Evolutionary conservation across 1,140 invertebrate genomes (phyloP), one percentile per base, ranked within the genome.

Genomic region (Macrocentrus cingulum): DNA sequence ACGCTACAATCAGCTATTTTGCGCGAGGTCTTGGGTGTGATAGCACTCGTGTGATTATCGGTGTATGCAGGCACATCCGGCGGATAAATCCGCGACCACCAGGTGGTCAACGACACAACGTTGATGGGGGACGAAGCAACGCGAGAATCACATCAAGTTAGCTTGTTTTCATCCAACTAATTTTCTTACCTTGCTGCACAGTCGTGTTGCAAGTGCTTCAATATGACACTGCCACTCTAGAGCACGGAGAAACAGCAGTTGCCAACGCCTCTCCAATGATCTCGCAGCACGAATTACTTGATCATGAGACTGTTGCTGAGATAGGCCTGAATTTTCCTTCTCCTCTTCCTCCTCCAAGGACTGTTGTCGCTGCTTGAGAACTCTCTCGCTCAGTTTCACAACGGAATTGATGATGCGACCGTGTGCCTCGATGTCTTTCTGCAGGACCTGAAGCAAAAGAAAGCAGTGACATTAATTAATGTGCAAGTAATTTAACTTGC

Each of bases 161-260:
- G n/a, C n/a, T n/a, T n/a, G n/a, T n/a, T n/a, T n/a, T n/a, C n/a
- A n/a, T n/a, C n/a, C n/a, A n/a, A n/a, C n/a, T n/a, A n/a, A 50
- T 41, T 4, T 13, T 13, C 65, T 68, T 65, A 81, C 80, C 77
- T 78, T 80, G 56, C 58, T 74, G 66, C 66, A 71, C 56, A 77
- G 61, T 29, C 69, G 71, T 37, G 72, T 68, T 15, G 75, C 75
- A 23, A 87, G 81, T 56, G 84, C 83, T 73, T 92, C 90, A 61
- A 92, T 81, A 68, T 89, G 84, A 77, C 89, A 92, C 79, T 93
- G 91, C 87, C 92, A 92, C 84, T 96, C 94, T 66, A 95, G 83
- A 16, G 91, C 89, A 60, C 89, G 83, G 66, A 96, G 79, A 82
- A 92, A 95, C 55, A 95, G 82, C 59, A 90, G 84, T 74, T 95